Evolutionary conservation across 2,113 vertebrate species (phyloP).

Genomic region (cat (Felis catus)): F.catus_Fca126_mat1.0 CM031428.1:44189001-44189500

Average conservation of each 20-base stretch:
- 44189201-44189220: background rate
- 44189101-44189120: background rate
- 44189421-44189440: background rate
- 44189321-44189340: background rate
- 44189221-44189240: background rate
- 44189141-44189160: background rate
- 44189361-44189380: background rate
- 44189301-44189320: background rate
- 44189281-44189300: background rate
- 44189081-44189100: background rate
- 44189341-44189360: background rate
- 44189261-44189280: conserved; percentile 32
- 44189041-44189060: background rate
- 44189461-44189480: background rate
- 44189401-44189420: background rate
- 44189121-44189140: conserved; percentile 21
- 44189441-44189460: background rate
- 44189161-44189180: background rate
- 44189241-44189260: background rate
- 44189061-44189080: background rate
- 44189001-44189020: too few relatives aligned
- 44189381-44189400: background rate
- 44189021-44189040: too few relatives aligned
- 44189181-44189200: background rate
- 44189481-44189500: conserved; percentile 1